Evolutionary conservation across 2,888 invertebrate species (phyloP), one percentile per base, ranked within the genome.

Genomic region (Mythimna vitellina): DNA sequence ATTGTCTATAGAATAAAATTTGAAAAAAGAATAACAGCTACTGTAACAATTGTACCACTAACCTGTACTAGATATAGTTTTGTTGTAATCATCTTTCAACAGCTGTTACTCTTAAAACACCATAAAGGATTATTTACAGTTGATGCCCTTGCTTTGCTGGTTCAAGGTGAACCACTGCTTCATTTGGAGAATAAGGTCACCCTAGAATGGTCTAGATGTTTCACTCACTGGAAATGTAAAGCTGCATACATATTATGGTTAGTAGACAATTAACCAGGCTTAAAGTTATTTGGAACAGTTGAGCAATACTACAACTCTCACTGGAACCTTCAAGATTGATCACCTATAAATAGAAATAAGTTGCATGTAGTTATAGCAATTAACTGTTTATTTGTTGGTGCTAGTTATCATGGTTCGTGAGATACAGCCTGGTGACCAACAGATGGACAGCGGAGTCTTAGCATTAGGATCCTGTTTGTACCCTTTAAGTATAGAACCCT

Each of bases 91-190:
- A 6, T 35, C 58, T 58, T 58, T n/a, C 8, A 53, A 17, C 38
- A 60, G 35, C 51, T 22, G 42, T 25, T 38, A n/a, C 7, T 14
- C 32, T 29, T 9, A 58, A 76, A 54, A 29, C 8, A 58, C 81
- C 65, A 56, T 70, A 81, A 2, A 54, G 22, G 51, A 29, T 57
- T 35, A 54, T 8, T 32, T 35, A 22, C 60, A 35, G 46, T 61
- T 58, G 49, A 53, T 62, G 69, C 57, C 83, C 80, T 66, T 70
- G 14, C 63, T 60, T 17, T 22, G 3, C 35, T 25, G 38, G 74
- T 86, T 87, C 89, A 91, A 90, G 90, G 91, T 81, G 80, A 90
- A 86, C 89, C 73, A 83, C 86, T 75, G 62, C 76, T 74, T 9
- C 54, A 71, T 75, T 75, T 73, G 76, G 81, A 72, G 57, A 74